Percentiles rank a stretch among this genome's conserved stretches.
Evolutionary conservation across 1,140 invertebrate species (phyloP).

Genomic region (Asobara japonica): DNA sequence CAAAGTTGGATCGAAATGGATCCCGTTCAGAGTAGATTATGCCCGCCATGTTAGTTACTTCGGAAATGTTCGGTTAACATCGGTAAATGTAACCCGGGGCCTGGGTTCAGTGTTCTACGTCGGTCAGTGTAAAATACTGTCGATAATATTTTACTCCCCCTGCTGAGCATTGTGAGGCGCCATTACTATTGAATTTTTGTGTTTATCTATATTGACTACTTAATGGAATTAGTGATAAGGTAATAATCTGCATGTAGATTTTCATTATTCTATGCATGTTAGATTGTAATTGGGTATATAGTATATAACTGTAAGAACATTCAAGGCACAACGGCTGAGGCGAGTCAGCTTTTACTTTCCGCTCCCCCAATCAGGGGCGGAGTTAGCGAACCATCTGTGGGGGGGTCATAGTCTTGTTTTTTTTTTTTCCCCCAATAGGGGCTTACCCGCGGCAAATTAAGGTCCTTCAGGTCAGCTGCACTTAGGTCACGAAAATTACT

Average conservation of each 20-base stretch:
- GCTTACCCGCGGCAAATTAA: too few relatives aligned
- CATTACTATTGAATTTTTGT: neutral
- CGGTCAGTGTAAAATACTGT: constrained; percentile 32
- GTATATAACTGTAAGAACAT: neutral
- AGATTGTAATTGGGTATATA: neutral
- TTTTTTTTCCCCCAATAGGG: neutral
- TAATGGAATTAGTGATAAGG: constrained; percentile 26
- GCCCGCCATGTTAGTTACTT: constrained; percentile 32
- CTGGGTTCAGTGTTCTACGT: constrained; percentile 41
- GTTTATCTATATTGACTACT: neutral
- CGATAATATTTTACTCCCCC: constrained; percentile 36
- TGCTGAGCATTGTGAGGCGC: neutral
- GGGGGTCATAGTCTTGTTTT: neutral
- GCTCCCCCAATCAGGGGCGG: constrained; percentile 37
- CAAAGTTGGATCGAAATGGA: constrained; percentile 32
- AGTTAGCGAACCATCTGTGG: neutral
- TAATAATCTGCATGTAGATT: neutral
- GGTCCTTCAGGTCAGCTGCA: too few relatives aligned
- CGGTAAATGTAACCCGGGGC: constrained; percentile 38
- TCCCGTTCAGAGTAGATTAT: constrained; percentile 26
- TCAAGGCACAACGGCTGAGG: constrained; percentile 3
- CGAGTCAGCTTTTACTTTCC: constrained; percentile 36
- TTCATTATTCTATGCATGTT: neutral
- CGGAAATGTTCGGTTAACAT: constrained; percentile 38
- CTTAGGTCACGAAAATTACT: too few relatives aligned